phyloP scores from a whole-genome alignment of 2,888 invertebrate species.

The Odontomyia ornata region DNA sequence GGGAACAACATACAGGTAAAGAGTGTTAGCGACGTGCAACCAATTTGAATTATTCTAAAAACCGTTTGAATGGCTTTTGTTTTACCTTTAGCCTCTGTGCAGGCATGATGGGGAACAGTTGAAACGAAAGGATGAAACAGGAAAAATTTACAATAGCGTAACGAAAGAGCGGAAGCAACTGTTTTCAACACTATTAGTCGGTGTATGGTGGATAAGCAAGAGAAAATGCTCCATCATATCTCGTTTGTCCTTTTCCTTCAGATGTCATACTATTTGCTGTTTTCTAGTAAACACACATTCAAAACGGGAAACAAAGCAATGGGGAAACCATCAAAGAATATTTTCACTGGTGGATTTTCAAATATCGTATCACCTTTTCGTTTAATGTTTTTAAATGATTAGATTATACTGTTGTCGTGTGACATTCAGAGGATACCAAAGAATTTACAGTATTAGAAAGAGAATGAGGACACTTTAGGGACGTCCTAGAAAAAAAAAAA shows the following conservation, averaged over 20 bases:
- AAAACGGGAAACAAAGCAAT: neutral
- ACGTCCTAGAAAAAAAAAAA: no score
- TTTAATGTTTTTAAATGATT: slow-evolving; percentile 52
- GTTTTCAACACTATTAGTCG: slow-evolving; percentile 18
- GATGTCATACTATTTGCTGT: neutral
- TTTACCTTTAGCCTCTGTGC: neutral
- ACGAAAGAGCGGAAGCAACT: slow-evolving; percentile 10
- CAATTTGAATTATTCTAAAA: slow-evolving; percentile 40
- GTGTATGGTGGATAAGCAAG: neutral
- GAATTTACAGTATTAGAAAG: no score
- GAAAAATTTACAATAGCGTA: neutral
- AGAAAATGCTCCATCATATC: slow-evolving; percentile 27
- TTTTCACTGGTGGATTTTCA: slow-evolving; percentile 42
- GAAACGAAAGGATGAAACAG: neutral
- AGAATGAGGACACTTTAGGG: no score
- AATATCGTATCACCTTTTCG: slow-evolving; percentile 51
- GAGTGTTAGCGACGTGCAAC: slow-evolving; percentile 30
- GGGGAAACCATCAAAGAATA: slow-evolving; percentile 45
- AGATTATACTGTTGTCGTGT: slow-evolving; percentile 47
- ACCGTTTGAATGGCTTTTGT: slow-evolving; percentile 3
- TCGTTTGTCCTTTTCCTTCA: neutral
- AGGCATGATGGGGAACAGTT: neutral
- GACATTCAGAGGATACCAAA: slow-evolving; percentile 48
- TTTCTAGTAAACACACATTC: neutral
- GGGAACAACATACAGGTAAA: slow-evolving; percentile 12